Evolutionary conservation across 2,888 invertebrate genomes (phyloP).

Genomic region (Pyrocoelia pectoralis): DNA sequence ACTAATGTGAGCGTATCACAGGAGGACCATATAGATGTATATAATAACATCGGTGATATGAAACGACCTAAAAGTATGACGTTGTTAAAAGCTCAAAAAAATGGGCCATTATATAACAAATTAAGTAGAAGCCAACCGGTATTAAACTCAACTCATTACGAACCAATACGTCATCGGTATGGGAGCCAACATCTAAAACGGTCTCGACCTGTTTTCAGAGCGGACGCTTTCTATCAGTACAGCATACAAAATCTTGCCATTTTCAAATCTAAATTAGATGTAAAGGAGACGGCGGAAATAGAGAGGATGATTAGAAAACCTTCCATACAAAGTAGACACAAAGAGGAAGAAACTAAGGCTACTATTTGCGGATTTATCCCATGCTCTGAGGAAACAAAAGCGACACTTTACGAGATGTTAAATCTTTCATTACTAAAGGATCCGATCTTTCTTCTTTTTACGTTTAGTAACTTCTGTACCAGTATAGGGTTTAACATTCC

Average conservation of each 20-base stretch:
- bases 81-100: background rate
- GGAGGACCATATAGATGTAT: background rate
- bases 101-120: background rate
- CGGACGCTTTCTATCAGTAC: slow-evolving; percentile 90
- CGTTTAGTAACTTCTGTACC: slow-evolving; percentile 92
- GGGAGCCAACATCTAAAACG: slow-evolving; percentile 62
- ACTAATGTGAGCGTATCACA: background rate
- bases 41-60: background rate
- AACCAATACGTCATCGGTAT: slow-evolving; percentile 49
- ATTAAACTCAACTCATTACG: slow-evolving; percentile 60
- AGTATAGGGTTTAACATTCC: slow-evolving; percentile 96
- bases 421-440: slow-evolving; percentile 86
- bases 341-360: slow-evolving; percentile 32
- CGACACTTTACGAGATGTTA: slow-evolving; percentile 82
- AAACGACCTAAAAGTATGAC: background rate
- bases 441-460: slow-evolving; percentile 88
- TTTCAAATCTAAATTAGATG: slow-evolving; percentile 51
- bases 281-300: slow-evolving; percentile 46
- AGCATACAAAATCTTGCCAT: slow-evolving; percentile 62
- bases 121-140: slow-evolving; percentile 72
- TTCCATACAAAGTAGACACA: slow-evolving; percentile 39
- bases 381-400: slow-evolving; percentile 74
- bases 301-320: slow-evolving; percentile 45
- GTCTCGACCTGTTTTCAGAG: slow-evolving; percentile 79
- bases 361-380: slow-evolving; percentile 62